Percentiles rank a stretch among this genome's conserved stretches.
Evolutionary conservation across 2,113 vertebrate genomes (phyloP).

Genomic region (Neopipo cinnamomea): DNA sequence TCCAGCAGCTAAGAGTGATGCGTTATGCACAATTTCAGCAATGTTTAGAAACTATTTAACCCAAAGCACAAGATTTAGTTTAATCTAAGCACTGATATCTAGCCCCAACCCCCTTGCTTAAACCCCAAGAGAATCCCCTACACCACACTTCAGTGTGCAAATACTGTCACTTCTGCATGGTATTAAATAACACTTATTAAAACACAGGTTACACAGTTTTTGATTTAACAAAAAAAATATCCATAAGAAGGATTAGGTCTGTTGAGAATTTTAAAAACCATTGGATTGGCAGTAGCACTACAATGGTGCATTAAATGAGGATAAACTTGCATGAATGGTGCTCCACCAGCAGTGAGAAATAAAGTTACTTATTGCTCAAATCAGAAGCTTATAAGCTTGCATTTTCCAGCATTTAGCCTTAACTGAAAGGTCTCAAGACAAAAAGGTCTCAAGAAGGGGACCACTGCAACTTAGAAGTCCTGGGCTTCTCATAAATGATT

Average conservation of each 20-base stretch:
- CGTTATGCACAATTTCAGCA: background rate
- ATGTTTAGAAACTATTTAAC: background rate
- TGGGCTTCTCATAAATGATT: background rate
- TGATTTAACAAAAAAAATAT: background rate
- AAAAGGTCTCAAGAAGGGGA: background rate
- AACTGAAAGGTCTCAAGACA: background rate
- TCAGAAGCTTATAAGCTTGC: background rate
- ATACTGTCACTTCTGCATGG: background rate
- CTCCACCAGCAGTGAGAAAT: background rate
- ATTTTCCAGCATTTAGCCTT: background rate
- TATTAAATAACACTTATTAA: background rate
- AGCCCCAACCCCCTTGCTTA: background rate
- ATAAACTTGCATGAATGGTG: background rate
- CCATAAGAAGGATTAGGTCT: background rate
- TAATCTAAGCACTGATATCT: background rate
- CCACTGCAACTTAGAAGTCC: background rate
- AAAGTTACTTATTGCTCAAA: background rate
- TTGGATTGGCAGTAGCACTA: background rate
- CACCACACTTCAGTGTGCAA: background rate
- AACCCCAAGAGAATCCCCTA: background rate
- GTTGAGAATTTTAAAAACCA: background rate
- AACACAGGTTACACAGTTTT: background rate
- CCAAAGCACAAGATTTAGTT: background rate
- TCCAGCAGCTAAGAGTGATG: background rate
- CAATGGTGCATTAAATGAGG: background rate